Base-by-base conservation (phyloP, 2,888 invertebrate species). In the Linnaemya vulpina region DNA sequence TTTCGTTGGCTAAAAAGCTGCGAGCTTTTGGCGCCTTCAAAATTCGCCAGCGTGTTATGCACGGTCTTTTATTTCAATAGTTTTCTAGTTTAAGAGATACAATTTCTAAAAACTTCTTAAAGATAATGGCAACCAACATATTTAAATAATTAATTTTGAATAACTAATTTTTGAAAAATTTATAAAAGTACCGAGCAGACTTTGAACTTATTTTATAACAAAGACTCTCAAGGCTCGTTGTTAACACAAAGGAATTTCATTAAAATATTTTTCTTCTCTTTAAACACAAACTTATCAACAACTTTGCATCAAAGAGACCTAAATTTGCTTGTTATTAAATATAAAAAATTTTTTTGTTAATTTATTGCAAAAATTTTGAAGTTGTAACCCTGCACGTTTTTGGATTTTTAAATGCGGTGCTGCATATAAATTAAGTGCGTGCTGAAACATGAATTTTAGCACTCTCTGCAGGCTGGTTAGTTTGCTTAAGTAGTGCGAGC, bases 391-490 rank as follows among this genome's bases (percentile, higher is more conserved):
- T 79, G 85, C 82, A 85, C 82, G 75, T 82, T 82, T 82, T 67
- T 30, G 7, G 9, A 20, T 20, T 73, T 73, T 40, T 11, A 38
- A 78, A 51, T 73, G 58, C 76, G 53, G 65, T 68, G 78, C 82
- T 85, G 78, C 63, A 79, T 81, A 82, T 82, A 82, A 85, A 85
- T 85, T 82, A 82, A 71, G 75, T 79, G 78, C 78, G 82, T 85
- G 85, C 65, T 82, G 85, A 85, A 79, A 85, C 82, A 82, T 60
- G 65, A 4, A 82, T 85, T 85, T 85, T 82, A 78, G 60, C 85
- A 78, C 82, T 80, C 65, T 65, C 22, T 13, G 1, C 53, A 40
- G 25, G 22, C 43, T 43, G n/a, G 1, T 35, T 60, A 22, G 65
- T 38, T 55, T 55, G 35, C 46, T 53, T 38, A 46, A 46, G 43